Conservation (phyloP, 2,797 vertebrate genomes). For the Poecile montanus region DNA sequence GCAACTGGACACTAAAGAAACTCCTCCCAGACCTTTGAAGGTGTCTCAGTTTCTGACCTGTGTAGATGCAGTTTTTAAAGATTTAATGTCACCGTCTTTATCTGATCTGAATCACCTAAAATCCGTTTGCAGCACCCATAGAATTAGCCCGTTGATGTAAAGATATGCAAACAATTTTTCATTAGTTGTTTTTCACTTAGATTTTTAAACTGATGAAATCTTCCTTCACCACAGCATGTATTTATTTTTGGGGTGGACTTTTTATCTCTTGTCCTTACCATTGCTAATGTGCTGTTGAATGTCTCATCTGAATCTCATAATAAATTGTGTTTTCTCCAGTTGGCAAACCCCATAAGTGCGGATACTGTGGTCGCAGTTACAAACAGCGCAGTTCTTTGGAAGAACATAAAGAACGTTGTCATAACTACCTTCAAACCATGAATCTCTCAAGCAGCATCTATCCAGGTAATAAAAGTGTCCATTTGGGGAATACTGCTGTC, state of each 20-base stretch:
- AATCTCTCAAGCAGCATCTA: constrained; percentile 93
- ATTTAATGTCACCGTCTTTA: background rate
- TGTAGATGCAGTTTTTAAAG: background rate
- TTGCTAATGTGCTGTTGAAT: background rate
- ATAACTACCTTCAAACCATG: constrained; percentile 98
- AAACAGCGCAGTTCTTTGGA: constrained; percentile 98
- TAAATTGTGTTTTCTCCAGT: constrained; percentile 81
- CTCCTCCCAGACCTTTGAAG: background rate
- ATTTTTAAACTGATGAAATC: background rate
- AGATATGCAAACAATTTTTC: background rate
- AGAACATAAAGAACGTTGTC: constrained; percentile 98
- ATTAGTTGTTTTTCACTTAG: background rate
- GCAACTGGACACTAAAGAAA: background rate
- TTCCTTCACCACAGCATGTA: background rate
- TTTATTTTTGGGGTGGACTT: background rate
- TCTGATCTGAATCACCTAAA: background rate
- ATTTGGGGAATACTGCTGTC: background rate
- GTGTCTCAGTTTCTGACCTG: background rate
- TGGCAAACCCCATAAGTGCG: constrained; percentile 98
- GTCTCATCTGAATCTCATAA: constrained; percentile 19
- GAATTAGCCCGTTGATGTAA: background rate
- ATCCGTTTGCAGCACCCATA: background rate
- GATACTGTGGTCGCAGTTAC: constrained; percentile 97
- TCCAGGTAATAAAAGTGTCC: constrained; percentile 83
- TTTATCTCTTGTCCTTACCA: background rate